Base-by-base conservation (phyloP, 2,797 vertebrate species). In the Anguilla marmorata region DNA sequence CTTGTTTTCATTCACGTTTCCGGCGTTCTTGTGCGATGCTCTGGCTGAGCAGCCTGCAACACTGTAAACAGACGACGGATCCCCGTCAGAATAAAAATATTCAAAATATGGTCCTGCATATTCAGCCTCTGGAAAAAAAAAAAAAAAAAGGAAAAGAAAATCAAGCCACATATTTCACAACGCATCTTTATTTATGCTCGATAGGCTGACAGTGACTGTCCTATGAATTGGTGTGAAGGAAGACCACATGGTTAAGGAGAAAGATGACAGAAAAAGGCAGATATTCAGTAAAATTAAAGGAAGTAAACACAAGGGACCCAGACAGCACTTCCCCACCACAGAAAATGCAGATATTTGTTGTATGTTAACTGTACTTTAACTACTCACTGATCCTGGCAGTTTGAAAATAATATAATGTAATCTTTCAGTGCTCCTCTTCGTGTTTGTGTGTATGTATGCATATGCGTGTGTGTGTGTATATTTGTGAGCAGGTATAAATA, bases 221-320 rank as follows among this genome's bases (percentile, higher is more conserved):
- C n/a, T 63, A 45, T 80, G 79, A 66, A 60, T 60, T n/a, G 21
- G 48, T 76, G 76, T n/a, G 58, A 63, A 82, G n/a, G 33, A 54
- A 74, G 60, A 84, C n/a, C 37, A 83, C n/a, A 52, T 84, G 48
- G 50, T 84, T 14, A n/a, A 16, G 11, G 48, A 84, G n/a, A 80
- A 24, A 14, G 50, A 45, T 33, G 6, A 11, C 24, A 54, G 50
- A 54, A 6, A 84, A 54, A 14, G 9, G 37, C 74, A 19, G 33
- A 45, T 79, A 24, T 79, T 79, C 33, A 41, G 37, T 45, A 5
- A 45, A 79, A 79, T 37, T 19, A 41, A 79, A 12, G 30, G 74
- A 41, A 79, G 19, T n/a, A 19, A 79, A 19, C 74, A 79, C 48
- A 21, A 48, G 41, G 19, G 45, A 0, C 9, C 24, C 48, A 9